A percentile compares a stretch with the other conserved stretches of the same genome.
Evolutionary conservation across 2,888 invertebrate species (phyloP).

Genomic region (Conistra vaccinii): DNA sequence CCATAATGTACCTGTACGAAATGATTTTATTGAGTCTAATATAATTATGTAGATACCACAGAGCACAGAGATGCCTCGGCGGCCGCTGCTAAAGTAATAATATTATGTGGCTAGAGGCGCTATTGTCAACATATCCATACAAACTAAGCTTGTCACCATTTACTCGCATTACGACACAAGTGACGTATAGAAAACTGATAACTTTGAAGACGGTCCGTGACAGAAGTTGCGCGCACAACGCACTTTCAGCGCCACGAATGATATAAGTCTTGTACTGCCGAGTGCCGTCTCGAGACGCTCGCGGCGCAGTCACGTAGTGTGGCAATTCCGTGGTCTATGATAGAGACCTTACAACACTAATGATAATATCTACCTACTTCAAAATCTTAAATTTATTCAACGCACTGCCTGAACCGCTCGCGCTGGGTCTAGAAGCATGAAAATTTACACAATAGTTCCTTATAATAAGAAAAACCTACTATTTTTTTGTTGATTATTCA

Average conservation of each 20-base stretch:
- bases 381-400: background rate
- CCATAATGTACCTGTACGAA: constrained; percentile 81
- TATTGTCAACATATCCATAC: background rate
- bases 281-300: too few relatives aligned
- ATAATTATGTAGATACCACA: background rate
- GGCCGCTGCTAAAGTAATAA: too few relatives aligned
- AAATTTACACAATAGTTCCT: too few relatives aligned
- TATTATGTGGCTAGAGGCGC: too few relatives aligned
- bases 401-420: too few relatives aligned
- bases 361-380: background rate
- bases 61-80: background rate
- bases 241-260: background rate
- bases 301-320: background rate
- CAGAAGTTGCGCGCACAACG: background rate
- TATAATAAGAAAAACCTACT: too few relatives aligned
- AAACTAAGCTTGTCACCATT: background rate
- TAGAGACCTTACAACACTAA: too few relatives aligned
- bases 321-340: background rate
- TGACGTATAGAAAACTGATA: background rate
- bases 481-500: too few relatives aligned
- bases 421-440: too few relatives aligned
- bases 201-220: background rate
- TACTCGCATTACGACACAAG: background rate
- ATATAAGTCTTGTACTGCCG: too few relatives aligned
- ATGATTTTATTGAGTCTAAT: background rate